Conservation (phyloP, 64 coral and sea anemone species). For the Hydrozoanthus tunicans region DNA sequence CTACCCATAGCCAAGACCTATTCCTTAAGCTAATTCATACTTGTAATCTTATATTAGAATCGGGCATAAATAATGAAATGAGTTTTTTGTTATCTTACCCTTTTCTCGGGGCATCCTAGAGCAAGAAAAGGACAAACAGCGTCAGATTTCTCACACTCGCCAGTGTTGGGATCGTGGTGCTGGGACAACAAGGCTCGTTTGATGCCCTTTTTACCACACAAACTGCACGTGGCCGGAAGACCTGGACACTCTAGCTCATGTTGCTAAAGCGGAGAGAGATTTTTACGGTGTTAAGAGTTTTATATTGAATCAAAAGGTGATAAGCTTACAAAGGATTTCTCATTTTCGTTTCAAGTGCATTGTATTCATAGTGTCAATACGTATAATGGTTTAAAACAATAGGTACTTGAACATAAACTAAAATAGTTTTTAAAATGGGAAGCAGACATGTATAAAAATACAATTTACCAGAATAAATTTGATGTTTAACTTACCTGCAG, state of each 20-base stretch:
- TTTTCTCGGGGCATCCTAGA: conserved; percentile 23
- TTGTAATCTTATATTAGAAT: background rate
- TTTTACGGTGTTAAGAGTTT: background rate
- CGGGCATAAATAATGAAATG: background rate
- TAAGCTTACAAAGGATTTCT: too few species aligned
- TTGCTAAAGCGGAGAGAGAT: background rate
- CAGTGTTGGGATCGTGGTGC: conserved; percentile 46
- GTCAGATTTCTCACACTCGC: conserved; percentile 31
- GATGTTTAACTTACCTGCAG: background rate
- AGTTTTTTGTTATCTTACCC: background rate
- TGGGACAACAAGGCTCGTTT: conserved; percentile 26
- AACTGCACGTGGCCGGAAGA: background rate
- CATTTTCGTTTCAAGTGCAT: too few species aligned
- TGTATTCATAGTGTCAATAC: too few species aligned
- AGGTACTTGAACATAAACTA: background rate
- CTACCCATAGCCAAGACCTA: too few species aligned
- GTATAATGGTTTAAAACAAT: too few species aligned
- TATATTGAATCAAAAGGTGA: background rate
- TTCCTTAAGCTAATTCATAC: background rate
- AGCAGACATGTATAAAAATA: background rate
- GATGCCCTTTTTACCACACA: conserved; percentile 45
- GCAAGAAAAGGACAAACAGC: conserved; percentile 49
- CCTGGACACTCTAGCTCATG: background rate
- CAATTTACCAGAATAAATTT: background rate
- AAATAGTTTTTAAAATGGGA: background rate